Conservation (phyloP, 1,140 invertebrate genomes). For the Ostrea denselamellosa region DNA sequence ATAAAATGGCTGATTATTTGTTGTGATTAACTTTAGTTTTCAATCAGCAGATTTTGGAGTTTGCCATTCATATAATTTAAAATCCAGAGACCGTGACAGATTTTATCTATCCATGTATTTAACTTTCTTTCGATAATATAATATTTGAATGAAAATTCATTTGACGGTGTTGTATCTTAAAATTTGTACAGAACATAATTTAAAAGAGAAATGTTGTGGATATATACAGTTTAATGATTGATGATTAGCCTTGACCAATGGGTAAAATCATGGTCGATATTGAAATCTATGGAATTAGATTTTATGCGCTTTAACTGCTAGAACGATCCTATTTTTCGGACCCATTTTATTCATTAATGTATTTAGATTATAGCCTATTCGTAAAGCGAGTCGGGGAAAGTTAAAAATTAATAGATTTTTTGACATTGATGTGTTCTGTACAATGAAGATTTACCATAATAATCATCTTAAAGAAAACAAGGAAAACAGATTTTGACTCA, state of each 20-base stretch:
- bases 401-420: background rate
- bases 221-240: background rate
- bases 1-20: constrained; percentile 12
- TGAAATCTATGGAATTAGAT: background rate
- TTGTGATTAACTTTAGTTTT: constrained; percentile 19
- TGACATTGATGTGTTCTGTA: background rate
- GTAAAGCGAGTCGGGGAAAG: background rate
- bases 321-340: background rate
- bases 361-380: background rate
- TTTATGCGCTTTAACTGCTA: background rate
- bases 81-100: background rate
- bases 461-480: background rate
- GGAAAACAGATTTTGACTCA: background rate
- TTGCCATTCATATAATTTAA: background rate
- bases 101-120: constrained; percentile 8
- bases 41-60: background rate
- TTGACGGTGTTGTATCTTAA: background rate
- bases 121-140: background rate
- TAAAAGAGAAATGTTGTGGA: background rate
- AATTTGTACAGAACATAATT: background rate
- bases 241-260: background rate
- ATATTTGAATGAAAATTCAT: background rate
- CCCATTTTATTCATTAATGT: background rate
- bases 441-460: background rate
- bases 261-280: background rate